phyloP scores from a whole-genome alignment of 2,113 vertebrate species.

The Ranitomeya imitator region DNA sequence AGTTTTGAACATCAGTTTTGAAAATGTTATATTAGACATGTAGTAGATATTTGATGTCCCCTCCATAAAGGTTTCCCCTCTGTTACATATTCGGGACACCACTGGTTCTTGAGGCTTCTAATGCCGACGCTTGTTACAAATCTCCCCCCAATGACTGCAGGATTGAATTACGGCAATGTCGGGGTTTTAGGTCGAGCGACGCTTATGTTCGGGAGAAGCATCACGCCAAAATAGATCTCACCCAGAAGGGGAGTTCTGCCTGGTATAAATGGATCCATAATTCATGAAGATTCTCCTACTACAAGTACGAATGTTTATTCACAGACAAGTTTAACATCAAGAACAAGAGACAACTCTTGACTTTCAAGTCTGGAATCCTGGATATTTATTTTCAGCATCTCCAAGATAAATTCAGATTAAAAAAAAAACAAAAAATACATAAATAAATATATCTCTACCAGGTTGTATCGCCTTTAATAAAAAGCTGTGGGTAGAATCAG shows the following conservation, averaged over 20 bases:
- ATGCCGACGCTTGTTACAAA: not conserved
- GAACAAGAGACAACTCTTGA: not conserved
- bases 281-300: constrained; percentile 29
- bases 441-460: no score
- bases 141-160: not conserved
- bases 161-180: not conserved
- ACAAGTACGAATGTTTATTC: constrained; percentile 29
- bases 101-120: no score
- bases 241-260: constrained; percentile 18
- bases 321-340: not conserved
- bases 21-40: no score
- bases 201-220: not conserved
- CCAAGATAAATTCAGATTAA: not conserved
- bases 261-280: constrained; percentile 20
- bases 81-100: no score
- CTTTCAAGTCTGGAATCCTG: not conserved
- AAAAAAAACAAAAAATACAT: no score
- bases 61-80: no score
- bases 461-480: no score
- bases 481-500: no score
- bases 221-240: constrained; percentile 11
- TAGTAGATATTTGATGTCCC: no score
- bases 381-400: not conserved
- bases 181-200: not conserved
- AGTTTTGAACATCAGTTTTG: no score